Base-by-base conservation (phyloP, 1,140 invertebrate genomes). In the Lineus longissimus region DNA sequence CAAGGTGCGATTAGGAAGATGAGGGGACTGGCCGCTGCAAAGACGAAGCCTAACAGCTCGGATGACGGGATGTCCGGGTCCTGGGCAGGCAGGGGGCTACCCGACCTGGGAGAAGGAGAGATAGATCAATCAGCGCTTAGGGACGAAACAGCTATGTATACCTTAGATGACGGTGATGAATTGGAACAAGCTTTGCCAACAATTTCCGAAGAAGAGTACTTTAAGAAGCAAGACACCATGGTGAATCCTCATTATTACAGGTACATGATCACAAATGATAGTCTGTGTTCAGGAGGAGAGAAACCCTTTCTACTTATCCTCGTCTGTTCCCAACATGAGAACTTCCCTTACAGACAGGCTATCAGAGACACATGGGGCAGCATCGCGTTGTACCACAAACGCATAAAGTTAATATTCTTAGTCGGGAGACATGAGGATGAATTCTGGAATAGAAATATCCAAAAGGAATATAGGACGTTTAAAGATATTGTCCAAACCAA, bases 401-500 rank as follows among this genome's bases (percentile, higher is more conserved):
- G 47, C 9, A 51, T 51, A 4, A 51, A 51, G n/a, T 51, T 51
- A n/a, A 27, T 51, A 23, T 51, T 51, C 47, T n/a, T 51, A 27
- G n/a, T 51, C 9, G 47, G 47, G 9, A 51, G 47, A 51, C 47
- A 51, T n/a, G 25, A 51, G n/a, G 47, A 51, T n/a, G n/a, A 19
- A 7, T 51, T 23, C 47, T 51, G 47, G 47, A 51, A 51, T n/a
- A 27, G n/a, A 19, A 51, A 51, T 51, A 51, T 51, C 6, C 47
- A 51, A 51, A 51, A 51, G 45, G 91, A 94, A 76, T 85, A 86
- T 69, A 69, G 67, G 0, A 69, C 68, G 0, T 84, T 87, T 70
- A 77, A 82, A 19, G 92, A 94, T 75, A 83, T 93, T 62, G 84
- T 93, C 29, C 89, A 91, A 80, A 90, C 89, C 17, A 87, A 86